Evolutionary conservation across 64 coral and sea anemone genomes (phyloP).

Genomic region (Stylophora pistillata): DNA sequence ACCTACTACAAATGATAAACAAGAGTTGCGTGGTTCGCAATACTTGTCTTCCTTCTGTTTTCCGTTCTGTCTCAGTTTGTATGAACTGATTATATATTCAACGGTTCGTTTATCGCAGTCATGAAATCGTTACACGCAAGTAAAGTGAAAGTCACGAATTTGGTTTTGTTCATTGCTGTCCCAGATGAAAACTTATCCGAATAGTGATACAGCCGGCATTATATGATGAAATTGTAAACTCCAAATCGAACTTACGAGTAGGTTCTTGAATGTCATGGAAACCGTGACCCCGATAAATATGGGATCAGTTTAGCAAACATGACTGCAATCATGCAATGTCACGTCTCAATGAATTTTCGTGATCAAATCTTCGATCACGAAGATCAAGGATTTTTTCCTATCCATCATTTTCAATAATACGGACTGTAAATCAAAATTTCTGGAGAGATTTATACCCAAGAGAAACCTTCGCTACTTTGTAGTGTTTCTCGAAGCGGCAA

Average conservation of each 20-base stretch:
- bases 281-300: slow-evolving; percentile 12
- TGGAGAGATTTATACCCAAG: not conserved
- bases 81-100: not conserved
- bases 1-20: not conserved
- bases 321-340: slow-evolving; percentile 17
- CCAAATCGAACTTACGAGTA: not conserved
- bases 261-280: slow-evolving; percentile 37
- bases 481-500: slow-evolving; percentile 10
- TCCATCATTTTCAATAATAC: not conserved
- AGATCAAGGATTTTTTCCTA: not conserved
- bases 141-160: slow-evolving; percentile 19
- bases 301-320: not conserved
- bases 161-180: no score
- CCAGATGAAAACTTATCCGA: no score
- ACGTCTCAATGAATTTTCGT: slow-evolving; percentile 10
- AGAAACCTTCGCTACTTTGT: not conserved
- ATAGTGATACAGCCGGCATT: no score
- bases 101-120: not conserved
- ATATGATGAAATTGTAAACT: not conserved
- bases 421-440: not conserved
- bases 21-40: no score
- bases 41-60: not conserved
- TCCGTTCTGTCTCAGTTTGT: not conserved
- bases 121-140: not conserved
- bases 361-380: not conserved